phyloP scores from a whole-genome alignment of 2,113 vertebrate genomes.

The Poicephalus gulielmi region DNA sequence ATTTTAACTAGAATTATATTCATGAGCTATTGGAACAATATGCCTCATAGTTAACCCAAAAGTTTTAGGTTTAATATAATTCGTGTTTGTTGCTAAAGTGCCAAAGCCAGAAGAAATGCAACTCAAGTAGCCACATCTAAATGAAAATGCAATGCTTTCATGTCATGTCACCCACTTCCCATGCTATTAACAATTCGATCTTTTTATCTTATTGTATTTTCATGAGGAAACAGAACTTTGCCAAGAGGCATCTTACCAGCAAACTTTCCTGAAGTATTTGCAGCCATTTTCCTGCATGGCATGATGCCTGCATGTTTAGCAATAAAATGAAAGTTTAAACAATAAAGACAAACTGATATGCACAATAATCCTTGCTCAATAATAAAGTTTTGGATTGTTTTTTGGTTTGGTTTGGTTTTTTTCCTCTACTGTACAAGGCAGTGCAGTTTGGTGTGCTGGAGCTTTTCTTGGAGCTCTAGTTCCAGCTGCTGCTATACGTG shows the following conservation, averaged over 20 bases:
- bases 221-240: neutral
- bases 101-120: neutral
- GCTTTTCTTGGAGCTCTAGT: neutral
- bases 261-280: neutral
- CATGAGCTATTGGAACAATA: neutral
- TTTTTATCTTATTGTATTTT: neutral
- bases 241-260: neutral
- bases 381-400: neutral
- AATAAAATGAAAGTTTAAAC: neutral
- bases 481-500: neutral
- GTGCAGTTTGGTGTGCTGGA: neutral
- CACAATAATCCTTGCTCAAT: neutral
- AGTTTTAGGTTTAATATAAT: neutral
- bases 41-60: neutral
- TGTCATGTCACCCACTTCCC: neutral
- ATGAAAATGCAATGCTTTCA: neutral
- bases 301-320: neutral
- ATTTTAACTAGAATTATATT: neutral
- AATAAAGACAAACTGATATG: neutral
- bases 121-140: neutral
- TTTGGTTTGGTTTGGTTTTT: accelerated
- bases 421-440: neutral
- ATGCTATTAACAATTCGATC: neutral
- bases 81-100: neutral
- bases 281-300: neutral